Base-by-base conservation (phyloP, 64 coral and sea anemone genomes). In the Montipora foliosa region DNA sequence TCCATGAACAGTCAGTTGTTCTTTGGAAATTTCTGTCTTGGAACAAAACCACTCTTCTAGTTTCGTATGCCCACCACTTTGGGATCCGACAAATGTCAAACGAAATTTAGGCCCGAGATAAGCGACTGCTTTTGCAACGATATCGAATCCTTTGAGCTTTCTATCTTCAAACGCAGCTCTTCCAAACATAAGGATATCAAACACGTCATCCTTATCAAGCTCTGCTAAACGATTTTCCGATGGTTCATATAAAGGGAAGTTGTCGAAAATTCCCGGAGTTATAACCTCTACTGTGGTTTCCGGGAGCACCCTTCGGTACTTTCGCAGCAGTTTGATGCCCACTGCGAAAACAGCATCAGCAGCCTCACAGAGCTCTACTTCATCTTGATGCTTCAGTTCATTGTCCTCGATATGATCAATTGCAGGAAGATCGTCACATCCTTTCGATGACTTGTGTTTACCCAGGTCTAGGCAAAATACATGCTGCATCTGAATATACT, bases 181-280 rank as follows among this genome's bases (percentile, higher is more conserved):
- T 10, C 82, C 92, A 93, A 88, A 88, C 17, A 93, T 45, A 19
- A 78, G 87, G 19, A 93, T 16, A 79, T n/a, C 7, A 50, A 88
- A 88, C 5, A 15, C 11, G 29, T 15, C 82, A 80, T 66, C 29
- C 0, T 29, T n/a, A 81, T 24, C 52, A 8, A 61, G 4, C 5
- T 10, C 6, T 14, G 21, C 12, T 44, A 47, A 11, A 9, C 24
- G 29, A 10, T 45, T 1, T 25, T 45, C 0, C 0, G 8, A 9
- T 46, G 74, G 74, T 15, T 45, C 6, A 45, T 46, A 46, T 8
- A 25, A 0, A 2, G 19, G 9, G 69, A 89, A 89, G 11, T 67
- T 57, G 4, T 88, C 76, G 11, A 76, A 58, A 72, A 89, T 77
- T n/a, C 92, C 92, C 4, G 92, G 92, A 51, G 76, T 80, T 20